A percentile compares a stretch with the other conserved stretches of the same genome.
Evolutionary conservation across 2,113 vertebrate genomes (phyloP).

Genomic region (Bungarus multicinctus): DNA sequence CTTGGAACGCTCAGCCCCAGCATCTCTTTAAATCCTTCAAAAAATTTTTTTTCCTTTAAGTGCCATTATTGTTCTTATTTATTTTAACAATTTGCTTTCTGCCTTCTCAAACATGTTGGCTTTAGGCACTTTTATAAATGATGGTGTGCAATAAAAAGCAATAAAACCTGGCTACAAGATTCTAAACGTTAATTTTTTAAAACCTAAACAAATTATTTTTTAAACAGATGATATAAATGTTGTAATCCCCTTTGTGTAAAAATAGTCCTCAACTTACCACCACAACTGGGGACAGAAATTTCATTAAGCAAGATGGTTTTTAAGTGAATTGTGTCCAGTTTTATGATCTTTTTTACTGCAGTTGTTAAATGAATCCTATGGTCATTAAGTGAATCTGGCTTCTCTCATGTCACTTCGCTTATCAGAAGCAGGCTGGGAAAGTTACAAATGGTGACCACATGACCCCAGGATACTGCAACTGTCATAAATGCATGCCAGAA

Average conservation of each 20-base stretch:
- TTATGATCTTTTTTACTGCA: neutral
- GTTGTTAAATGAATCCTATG: neutral
- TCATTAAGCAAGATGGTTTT: neutral
- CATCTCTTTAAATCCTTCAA: neutral
- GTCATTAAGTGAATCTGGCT: neutral
- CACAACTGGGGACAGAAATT: neutral
- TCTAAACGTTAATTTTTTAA: neutral
- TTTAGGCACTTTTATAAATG: neutral
- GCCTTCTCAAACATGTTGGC: neutral
- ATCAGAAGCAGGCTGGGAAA: neutral
- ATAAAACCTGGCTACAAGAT: neutral
- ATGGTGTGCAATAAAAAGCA: neutral
- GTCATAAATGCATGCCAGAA: neutral
- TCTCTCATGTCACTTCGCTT: neutral
- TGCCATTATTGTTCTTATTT: neutral
- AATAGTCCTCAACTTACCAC: neutral
- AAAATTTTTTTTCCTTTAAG: neutral
- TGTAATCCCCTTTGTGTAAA: neutral
- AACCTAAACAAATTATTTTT: neutral
- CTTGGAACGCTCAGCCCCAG: neutral
- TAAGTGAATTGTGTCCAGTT: neutral
- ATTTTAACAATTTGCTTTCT: neutral
- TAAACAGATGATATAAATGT: neutral
- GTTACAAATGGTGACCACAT: neutral
- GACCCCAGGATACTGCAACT: neutral